These are phyloP conservation scores for Zaprionus kolodkinae DNA, from an alignment of 1,140 invertebrate species.

Conservation along the genomic window DNA sequence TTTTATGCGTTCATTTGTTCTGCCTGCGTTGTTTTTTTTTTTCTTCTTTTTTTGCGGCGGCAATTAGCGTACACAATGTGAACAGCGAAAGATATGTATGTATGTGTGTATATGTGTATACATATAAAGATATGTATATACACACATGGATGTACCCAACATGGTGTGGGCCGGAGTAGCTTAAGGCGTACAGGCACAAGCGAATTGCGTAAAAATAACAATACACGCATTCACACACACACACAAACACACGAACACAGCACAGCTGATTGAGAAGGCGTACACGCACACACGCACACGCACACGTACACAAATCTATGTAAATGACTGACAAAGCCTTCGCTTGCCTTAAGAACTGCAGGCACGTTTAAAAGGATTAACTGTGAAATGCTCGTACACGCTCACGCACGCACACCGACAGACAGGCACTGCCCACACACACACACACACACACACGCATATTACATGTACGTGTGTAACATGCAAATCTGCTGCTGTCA, in stretches of 20 bases:
- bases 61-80: constrained; percentile 45
- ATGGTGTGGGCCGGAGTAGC: constrained; percentile 19
- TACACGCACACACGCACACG: constrained; percentile 4
- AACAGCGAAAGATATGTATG: constrained; percentile 1
- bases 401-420: constrained; percentile 14
- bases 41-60: constrained; percentile 15
- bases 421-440: constrained; percentile 9
- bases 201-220: constrained; percentile 39
- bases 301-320: constrained; percentile 6
- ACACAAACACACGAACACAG: not conserved
- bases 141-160: too few species aligned
- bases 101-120: not conserved
- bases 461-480: constrained; percentile 7
- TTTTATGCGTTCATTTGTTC: constrained; percentile 33
- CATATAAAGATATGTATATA: not conserved
- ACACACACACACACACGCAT: constrained; percentile 20
- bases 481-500: constrained; percentile 49
- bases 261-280: constrained; percentile 69
- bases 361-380: constrained; percentile 40
- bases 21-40: constrained; percentile 16
- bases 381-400: constrained; percentile 16
- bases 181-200: constrained; percentile 19
- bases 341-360: constrained; percentile 12
- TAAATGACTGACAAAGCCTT: constrained; percentile 11
- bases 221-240: constrained; percentile 1